phyloP scores from a whole-genome alignment of 2,113 vertebrate genomes.

The Chitala chitala region DNA sequence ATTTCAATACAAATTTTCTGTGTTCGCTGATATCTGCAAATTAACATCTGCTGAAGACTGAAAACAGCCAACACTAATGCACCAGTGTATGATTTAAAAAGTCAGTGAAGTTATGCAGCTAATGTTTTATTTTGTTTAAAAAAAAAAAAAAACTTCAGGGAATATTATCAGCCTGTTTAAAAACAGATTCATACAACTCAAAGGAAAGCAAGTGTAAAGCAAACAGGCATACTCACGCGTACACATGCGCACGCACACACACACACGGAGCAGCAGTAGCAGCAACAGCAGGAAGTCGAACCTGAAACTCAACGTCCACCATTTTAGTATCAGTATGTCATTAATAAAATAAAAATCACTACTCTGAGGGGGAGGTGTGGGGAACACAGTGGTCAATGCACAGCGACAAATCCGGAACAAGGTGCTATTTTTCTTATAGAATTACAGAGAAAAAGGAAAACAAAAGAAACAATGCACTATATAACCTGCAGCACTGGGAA shows the following conservation, averaged over 20 bases:
- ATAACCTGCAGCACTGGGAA: background rate
- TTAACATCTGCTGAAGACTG: background rate
- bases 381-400: background rate
- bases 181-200: too few relatives aligned
- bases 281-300: background rate
- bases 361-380: background rate
- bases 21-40: background rate
- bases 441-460: background rate
- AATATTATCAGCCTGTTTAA: too few relatives aligned
- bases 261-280: constrained; percentile 18
- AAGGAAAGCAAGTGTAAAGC: too few relatives aligned
- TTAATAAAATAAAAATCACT: background rate
- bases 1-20: too few relatives aligned
- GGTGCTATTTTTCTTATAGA: background rate
- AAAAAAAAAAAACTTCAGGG: too few relatives aligned
- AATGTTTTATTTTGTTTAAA: constrained; percentile 10
- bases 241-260: background rate
- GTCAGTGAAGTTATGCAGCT: background rate
- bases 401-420: background rate
- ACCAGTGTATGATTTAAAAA: background rate
- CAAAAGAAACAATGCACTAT: background rate
- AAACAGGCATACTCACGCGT: background rate
- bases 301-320: background rate
- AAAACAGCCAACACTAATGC: background rate
- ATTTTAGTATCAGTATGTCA: background rate